phyloP scores from a whole-genome alignment of 2,888 invertebrate species.

The Criorhina ranunculi region DNA sequence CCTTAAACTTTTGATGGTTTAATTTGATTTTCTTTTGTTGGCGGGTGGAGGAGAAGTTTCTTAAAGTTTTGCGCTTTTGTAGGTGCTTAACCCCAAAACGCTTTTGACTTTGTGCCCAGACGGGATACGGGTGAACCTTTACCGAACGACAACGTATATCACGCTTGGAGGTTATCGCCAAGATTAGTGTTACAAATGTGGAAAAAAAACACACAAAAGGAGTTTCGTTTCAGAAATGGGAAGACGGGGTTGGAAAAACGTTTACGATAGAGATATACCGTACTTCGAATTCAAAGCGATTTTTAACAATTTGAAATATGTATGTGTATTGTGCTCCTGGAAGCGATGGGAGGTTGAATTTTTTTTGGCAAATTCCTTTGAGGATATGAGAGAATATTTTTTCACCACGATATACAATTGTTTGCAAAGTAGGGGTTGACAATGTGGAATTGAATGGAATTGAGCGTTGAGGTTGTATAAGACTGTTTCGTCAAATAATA shows the following conservation, averaged over 20 bases:
- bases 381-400: no score
- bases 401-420: no score
- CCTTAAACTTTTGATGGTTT: constrained; percentile 47
- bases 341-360: background rate
- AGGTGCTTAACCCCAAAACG: constrained; percentile 21
- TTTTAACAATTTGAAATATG: constrained; percentile 26
- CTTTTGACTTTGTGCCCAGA: constrained; percentile 8
- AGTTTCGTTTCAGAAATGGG: background rate
- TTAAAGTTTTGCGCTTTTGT: constrained; percentile 3
- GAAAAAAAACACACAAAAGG: constrained; percentile 5
- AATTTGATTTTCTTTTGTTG: constrained; percentile 51
- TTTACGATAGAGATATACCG: constrained; percentile 13
- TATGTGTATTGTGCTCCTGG: background rate
- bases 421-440: no score
- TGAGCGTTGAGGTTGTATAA: no score
- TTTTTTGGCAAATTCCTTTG: background rate
- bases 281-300: constrained; percentile 32
- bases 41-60: constrained; percentile 41
- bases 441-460: no score
- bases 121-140: background rate
- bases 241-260: constrained; percentile 8
- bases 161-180: constrained; percentile 20
- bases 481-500: no score
- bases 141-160: constrained; percentile 12
- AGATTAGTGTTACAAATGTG: constrained; percentile 13